Base-by-base conservation (phyloP, 2,797 vertebrate genomes). In the Chrysocyon brachyurus region DNA sequence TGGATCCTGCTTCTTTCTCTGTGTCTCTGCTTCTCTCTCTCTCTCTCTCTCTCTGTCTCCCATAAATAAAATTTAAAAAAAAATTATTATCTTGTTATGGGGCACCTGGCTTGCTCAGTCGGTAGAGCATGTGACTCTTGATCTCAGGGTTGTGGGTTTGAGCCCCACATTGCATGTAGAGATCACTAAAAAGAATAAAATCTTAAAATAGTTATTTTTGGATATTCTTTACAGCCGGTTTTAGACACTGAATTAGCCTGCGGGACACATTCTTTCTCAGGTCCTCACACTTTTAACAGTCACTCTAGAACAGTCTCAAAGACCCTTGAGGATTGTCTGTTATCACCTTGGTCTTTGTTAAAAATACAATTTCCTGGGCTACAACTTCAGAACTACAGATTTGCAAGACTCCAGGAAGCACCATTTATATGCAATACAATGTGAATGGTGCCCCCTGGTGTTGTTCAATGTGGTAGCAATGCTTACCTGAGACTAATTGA, bases 381-480 rank as follows among this genome's bases (percentile, higher is more conserved):
- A 91, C 59, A 75, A n/a, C 49, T 77, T 82, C 68, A 73, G 95
- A 87, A 75, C 49, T 57, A 61, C n/a, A 90, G 84, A 95, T 94
- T 82, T 97, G 94, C 96, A 95, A 95, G 96, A 84, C 84, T 87
- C 82, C 97, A 93, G 98, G 98, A 97, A 98, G 91, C 66, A n/a
- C 84, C 46, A 94, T 98, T 98, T 86, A 93, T 90, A 96, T 95
- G 81, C 56, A 91, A 77, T 36, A 22, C 61, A 57, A 85, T 49
- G 97, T 97, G 97, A 98, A 97, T 63, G 96, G 92, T 94, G 96
- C 94, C 96, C 92, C 97, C 97, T 97, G 98, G 97, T 97, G 97
- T 93, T 97, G 97, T 97, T 96, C 96, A 77, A 31, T 68, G 96
- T 70, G 82, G 61, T 63, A 46, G 82, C 73, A 28, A 36, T 2